Conservation (phyloP, 2,797 vertebrate genomes). For the Lepilemur ruficaudatus region DNA sequence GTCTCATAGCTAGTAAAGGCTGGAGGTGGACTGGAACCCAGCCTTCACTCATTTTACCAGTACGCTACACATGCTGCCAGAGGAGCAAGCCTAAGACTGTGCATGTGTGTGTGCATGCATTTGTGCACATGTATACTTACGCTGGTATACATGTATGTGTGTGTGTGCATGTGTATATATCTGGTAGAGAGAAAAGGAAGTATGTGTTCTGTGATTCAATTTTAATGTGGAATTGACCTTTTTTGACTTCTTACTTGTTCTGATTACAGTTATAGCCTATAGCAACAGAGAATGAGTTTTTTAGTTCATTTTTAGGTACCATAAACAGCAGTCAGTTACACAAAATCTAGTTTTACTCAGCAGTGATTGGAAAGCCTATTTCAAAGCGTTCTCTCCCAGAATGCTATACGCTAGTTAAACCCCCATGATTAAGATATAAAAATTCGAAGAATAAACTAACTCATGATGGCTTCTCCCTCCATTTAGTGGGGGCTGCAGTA, state of each 20-base stretch:
- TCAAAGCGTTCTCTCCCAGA: background rate
- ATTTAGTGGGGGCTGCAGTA: too few species aligned
- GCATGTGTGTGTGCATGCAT: fast-evolving
- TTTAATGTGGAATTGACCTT: background rate
- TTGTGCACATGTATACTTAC: background rate
- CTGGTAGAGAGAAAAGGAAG: background rate
- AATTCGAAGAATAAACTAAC: background rate
- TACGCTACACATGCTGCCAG: background rate
- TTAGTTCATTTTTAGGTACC: background rate
- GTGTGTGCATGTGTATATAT: background rate
- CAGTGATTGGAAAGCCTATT: background rate
- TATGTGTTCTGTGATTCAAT: background rate
- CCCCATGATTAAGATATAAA: background rate
- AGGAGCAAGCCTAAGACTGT: background rate
- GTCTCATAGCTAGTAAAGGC: background rate
- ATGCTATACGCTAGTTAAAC: background rate
- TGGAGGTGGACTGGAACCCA: background rate
- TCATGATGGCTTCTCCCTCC: background rate
- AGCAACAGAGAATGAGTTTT: background rate
- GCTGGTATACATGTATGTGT: background rate
- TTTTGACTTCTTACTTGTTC: background rate
- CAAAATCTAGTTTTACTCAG: background rate
- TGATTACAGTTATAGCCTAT: background rate
- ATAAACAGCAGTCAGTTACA: background rate
- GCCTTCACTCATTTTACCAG: background rate